Evolutionary conservation across 1,140 invertebrate genomes (phyloP), one percentile per base, ranked within the genome.

Genomic region (Pachypsylla venusta): DNA sequence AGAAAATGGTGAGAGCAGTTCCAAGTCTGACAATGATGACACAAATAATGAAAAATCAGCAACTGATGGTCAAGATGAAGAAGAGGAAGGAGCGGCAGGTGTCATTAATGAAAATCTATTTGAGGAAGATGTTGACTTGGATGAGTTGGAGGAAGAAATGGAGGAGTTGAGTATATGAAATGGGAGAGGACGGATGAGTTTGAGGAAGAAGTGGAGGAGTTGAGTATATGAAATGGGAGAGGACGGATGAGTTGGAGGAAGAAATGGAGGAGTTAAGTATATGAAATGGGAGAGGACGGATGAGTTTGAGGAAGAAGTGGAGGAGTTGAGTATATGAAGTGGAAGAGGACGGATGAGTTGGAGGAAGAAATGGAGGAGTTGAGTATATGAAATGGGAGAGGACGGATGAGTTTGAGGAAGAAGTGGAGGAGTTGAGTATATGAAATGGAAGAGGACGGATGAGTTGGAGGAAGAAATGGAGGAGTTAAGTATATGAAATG

Each of bases 81-180:
- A 76, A 25, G 68, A 74, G 63, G 62, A 65, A 20, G 62, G 59
- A 27, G 69, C 65, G 35, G 70, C 69, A 13, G 73, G 78, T 22
- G 85, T 89, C 26, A 96, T 98, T 62, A 95, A 98, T 74, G 93
- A 97, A 73, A 90, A 94, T 71, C 79, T 98, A 2, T 98, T 98
- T 76, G 79, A 84, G 28, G 90, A 90, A 64, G 90, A 81, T 60
- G 76, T 89, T 69, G 89, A 93, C 67, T 71, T 87, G 40, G 84
- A 87, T 65, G 79, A 77, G 59, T 71, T 93, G 57, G 90, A 93
- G 67, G 86, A 93, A 65, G 88, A 92, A 73, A 71, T 93, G 64
- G 79, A 87, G 66, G 80, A 83, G 67, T 70, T 85, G 64, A 48
- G 42, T 80, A 84, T 68, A 68, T 83, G 42, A 48, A 19, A n/a